Evolutionary conservation across 2,888 invertebrate genomes (phyloP), one percentile per base, ranked within the genome.

Genomic region (Odiellus spinosus): DNA sequence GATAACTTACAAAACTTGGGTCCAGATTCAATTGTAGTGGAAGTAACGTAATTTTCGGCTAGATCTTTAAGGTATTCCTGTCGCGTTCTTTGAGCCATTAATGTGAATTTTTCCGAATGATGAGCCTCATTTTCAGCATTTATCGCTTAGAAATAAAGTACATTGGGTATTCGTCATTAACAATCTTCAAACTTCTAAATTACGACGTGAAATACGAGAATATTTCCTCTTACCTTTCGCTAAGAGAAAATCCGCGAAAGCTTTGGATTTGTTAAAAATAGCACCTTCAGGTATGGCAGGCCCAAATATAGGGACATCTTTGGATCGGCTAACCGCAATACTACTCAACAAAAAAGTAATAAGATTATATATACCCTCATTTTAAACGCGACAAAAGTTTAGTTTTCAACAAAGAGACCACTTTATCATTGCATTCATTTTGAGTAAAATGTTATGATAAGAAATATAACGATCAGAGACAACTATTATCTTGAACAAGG

Each of bases 61-160:
- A 91, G 73, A 67, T 95, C 95, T 66, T 90, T 91, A 59, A 95
- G 73, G 68, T 91, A 91, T 70, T 93, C 93, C 64, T 90, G 86
- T 55, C 93, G 73, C 38, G 95, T 95, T 59, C 95, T 75, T 10
- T 86, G 87, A 11, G 93, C 91, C 91, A 95, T 93, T 42, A 88
- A 87, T 45, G 85, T 84, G 68, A 95, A 95, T 69, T 95, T 95
- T 61, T 91, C 88, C 40, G 91, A 90, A 58, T 85, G 77, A 64
- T 93, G 90, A 11, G 91, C 91, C 11, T 93, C 91, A 68, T 91
- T 91, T 65, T 95, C 93, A 19, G 88, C 93, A 67, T 95, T 95
- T 55, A 95, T 87, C 36, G 88, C 82, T 74, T 60, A 12, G 64
- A 60, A 47, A n/a, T n/a, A n/a, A n/a, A n/a, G n/a, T n/a, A n/a